phyloP scores from a whole-genome alignment of 2,888 invertebrate species.

The Lissocephala sabroskyi region DNA sequence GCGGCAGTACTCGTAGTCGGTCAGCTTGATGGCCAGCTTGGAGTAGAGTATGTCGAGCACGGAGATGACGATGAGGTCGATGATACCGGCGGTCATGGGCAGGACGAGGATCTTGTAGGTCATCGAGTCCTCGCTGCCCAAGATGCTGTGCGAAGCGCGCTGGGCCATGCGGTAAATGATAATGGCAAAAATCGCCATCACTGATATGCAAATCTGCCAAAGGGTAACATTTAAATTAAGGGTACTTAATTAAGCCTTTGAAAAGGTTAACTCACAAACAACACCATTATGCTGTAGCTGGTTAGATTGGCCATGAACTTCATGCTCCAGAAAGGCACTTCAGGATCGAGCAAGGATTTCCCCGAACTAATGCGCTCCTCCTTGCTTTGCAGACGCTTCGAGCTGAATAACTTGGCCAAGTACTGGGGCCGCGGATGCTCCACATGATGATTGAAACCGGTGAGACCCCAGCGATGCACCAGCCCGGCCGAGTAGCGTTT shows the following conservation, averaged over 20 bases:
- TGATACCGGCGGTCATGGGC: constrained; percentile 82
- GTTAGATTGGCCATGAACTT: constrained; percentile 81
- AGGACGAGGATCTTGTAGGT: constrained; percentile 79
- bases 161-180: constrained; percentile 84
- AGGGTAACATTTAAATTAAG: neutral
- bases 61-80: constrained; percentile 85
- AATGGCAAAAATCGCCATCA: constrained; percentile 83
- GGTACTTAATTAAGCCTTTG: neutral
- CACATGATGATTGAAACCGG: constrained; percentile 80
- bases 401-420: constrained; percentile 76
- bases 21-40: constrained; percentile 78
- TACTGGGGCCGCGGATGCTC: constrained; percentile 87
- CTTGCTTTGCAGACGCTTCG: constrained; percentile 66
- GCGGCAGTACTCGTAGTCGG: constrained; percentile 82
- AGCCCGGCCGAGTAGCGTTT: constrained; percentile 84
- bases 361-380: constrained; percentile 8
- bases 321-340: constrained; percentile 84
- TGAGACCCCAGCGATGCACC: constrained; percentile 88
- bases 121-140: constrained; percentile 73
- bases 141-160: constrained; percentile 75
- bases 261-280: constrained; percentile 57
- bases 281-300: constrained; percentile 78
- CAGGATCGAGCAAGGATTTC: constrained; percentile 77
- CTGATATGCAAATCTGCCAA: constrained; percentile 77
- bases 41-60: constrained; percentile 82